phyloP scores from a whole-genome alignment of 2,797 vertebrate species.

The Glossophaga mutica region DNA sequence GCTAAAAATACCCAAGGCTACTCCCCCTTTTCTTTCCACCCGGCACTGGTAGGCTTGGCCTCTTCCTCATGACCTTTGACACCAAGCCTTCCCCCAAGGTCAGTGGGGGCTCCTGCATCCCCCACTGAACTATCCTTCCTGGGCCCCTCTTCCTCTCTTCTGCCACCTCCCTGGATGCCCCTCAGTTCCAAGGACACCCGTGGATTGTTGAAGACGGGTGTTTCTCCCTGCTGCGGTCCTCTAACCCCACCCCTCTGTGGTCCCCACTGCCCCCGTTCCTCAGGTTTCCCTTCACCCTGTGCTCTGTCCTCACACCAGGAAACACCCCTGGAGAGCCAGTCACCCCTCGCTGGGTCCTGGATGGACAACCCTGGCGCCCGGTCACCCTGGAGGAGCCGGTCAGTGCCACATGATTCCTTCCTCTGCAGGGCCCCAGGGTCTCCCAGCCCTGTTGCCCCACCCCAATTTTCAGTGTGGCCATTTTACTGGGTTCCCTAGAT shows the following conservation, averaged over 20 bases:
- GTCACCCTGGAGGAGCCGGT: constrained; percentile 57
- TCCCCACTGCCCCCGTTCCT: not conserved
- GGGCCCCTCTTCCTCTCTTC: not conserved
- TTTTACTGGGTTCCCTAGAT: not conserved
- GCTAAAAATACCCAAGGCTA: constrained; percentile 46
- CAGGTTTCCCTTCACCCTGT: not conserved
- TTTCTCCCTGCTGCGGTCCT: not conserved
- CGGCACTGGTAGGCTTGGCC: not conserved
- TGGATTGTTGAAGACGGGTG: not conserved
- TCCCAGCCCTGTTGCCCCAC: not conserved
- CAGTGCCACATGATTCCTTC: not conserved
- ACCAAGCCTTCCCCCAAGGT: not conserved
- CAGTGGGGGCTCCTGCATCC: not conserved
- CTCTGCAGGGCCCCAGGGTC: not conserved
- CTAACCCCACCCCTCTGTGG: not conserved
- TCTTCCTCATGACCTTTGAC: constrained; percentile 26
- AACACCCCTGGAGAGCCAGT: constrained; percentile 41
- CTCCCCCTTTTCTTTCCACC: not conserved
- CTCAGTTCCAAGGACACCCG: not conserved
- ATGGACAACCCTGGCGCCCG: not conserved
- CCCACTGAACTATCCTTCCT: not conserved
- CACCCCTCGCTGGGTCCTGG: constrained; percentile 55
- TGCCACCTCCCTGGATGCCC: not conserved
- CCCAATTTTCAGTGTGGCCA: not conserved
- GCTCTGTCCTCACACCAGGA: constrained; percentile 42